phyloP scores from a whole-genome alignment of 2,888 invertebrate genomes.

The Athalia circularis region DNA sequence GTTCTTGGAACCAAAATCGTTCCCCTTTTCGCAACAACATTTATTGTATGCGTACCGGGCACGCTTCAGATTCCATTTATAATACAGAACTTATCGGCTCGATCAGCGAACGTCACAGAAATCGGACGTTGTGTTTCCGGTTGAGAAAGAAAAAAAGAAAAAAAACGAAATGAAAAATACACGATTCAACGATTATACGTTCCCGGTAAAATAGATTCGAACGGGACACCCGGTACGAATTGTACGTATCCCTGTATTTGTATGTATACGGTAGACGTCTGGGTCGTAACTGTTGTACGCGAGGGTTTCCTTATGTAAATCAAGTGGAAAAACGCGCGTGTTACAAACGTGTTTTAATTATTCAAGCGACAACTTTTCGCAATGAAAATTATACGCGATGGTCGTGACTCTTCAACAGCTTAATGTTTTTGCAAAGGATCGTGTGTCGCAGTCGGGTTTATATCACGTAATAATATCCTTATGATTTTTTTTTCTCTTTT shows the following conservation, averaged over 20 bases:
- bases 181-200: neutral
- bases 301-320: slow-evolving; percentile 67
- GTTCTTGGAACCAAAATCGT: slow-evolving; percentile 72
- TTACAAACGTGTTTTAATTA: slow-evolving; percentile 70
- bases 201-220: too few relatives aligned
- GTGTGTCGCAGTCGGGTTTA: slow-evolving; percentile 24
- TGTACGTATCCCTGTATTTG: neutral
- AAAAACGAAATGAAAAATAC: neutral
- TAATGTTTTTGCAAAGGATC: too few relatives aligned
- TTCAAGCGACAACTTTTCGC: slow-evolving; percentile 72
- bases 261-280: neutral
- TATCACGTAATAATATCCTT: slow-evolving; percentile 4
- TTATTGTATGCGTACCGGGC: slow-evolving; percentile 65
- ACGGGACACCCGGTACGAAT: too few relatives aligned
- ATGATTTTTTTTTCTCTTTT: too few relatives aligned
- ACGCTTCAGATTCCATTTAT: slow-evolving; percentile 52
- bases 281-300: slow-evolving; percentile 6
- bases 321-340: slow-evolving; percentile 67
- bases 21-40: slow-evolving; percentile 65
- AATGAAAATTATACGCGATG: slow-evolving; percentile 70
- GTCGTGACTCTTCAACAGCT: slow-evolving; percentile 57
- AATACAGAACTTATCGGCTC: slow-evolving; percentile 21
- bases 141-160: neutral
- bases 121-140: slow-evolving; percentile 6
- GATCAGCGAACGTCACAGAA: slow-evolving; percentile 4